Percentiles rank a stretch among this genome's conserved stretches.
These are phyloP conservation scores for Coelogynopora nodosa DNA, from an alignment of 2,888 invertebrate species.

Conservation along the genomic window DNA sequence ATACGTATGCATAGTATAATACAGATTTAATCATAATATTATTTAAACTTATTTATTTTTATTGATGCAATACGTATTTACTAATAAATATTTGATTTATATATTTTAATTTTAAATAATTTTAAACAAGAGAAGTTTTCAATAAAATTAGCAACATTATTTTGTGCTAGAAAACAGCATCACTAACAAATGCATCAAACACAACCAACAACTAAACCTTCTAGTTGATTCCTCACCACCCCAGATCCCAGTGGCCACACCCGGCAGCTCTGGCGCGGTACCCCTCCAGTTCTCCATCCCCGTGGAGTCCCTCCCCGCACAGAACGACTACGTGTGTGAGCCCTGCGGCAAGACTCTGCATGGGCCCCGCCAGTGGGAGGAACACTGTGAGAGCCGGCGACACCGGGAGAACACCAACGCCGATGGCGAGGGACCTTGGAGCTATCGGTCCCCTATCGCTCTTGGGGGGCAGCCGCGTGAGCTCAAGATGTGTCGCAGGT, in stretches of 20 bases:
- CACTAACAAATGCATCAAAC: no score
- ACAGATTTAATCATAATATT: no score
- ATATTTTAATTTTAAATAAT: no score
- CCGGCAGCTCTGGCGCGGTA: not conserved
- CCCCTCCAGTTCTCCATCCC: not conserved
- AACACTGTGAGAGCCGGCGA: constrained; percentile 55
- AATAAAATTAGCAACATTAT: no score
- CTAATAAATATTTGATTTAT: no score
- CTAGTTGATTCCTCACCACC: not conserved
- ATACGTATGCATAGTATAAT: no score
- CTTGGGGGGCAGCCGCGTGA: not conserved
- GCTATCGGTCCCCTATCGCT: constrained; percentile 54
- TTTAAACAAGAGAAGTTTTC: no score
- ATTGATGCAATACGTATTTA: no score
- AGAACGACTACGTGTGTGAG: constrained; percentile 27
- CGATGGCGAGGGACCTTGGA: constrained; percentile 59
- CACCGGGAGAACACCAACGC: constrained; percentile 57
- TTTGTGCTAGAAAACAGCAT: no score
- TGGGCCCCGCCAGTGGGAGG: constrained; percentile 53
- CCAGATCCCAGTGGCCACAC: not conserved
- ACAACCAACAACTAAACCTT: no score
- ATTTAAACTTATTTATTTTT: no score
- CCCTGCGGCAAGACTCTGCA: not conserved
- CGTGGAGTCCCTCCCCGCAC: not conserved
- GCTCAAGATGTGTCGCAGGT: constrained; percentile 53